These are phyloP conservation scores for Catalaphyllia jardinei DNA, from an alignment of 64 coral and sea anemone genomes.

Conservation along the genomic window DNA sequence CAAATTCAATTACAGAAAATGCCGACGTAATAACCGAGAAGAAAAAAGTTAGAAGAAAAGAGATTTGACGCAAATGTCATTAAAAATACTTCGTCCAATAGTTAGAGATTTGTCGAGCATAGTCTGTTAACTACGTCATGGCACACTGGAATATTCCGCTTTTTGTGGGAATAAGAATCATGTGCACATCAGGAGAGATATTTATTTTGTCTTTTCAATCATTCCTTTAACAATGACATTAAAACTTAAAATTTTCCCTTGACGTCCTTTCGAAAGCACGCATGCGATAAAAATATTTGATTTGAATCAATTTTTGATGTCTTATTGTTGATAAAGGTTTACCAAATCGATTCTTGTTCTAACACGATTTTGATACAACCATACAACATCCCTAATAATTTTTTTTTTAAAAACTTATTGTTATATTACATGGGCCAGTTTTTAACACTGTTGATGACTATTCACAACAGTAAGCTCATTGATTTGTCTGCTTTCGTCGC, in stretches of 20 bases:
- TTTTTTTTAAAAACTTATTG: not conserved
- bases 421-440: not conserved
- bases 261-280: not conserved
- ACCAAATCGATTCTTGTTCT: not conserved
- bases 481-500: not conserved
- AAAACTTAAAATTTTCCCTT: conserved; percentile 20
- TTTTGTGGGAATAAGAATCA: not conserved
- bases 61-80: conserved; percentile 15
- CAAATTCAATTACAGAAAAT: not conserved
- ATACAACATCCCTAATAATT: not conserved
- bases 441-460: not conserved
- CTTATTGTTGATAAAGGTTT: not conserved
- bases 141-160: not conserved
- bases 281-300: not conserved
- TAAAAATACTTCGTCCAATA: not conserved
- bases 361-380: not conserved
- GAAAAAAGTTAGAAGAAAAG: not conserved
- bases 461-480: not conserved
- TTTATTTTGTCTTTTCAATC: not conserved
- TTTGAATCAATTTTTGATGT: not conserved
- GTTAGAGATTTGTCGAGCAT: not conserved
- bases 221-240: not conserved
- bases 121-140: not conserved
- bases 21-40: too few species aligned
- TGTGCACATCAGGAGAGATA: not conserved